A percentile compares a stretch with the other conserved stretches of the same genome.
phyloP scores from a whole-genome alignment of 2,113 vertebrate species.

The Lucifuga dentata region DNA sequence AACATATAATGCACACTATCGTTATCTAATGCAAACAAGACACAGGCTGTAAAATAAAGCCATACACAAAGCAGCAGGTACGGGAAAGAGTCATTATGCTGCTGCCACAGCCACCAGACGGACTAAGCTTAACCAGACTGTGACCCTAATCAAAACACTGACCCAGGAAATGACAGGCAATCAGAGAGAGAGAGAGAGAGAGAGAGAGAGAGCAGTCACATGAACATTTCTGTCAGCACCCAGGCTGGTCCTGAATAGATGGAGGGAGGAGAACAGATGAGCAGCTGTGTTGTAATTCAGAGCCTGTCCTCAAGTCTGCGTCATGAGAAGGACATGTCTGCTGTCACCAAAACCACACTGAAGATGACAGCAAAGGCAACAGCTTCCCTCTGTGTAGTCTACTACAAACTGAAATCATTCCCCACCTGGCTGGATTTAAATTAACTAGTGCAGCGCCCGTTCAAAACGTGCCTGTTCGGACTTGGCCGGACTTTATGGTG shows the following conservation, averaged over 20 bases:
- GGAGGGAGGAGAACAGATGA: slow-evolving; percentile 19
- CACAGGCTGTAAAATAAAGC: slow-evolving; percentile 19
- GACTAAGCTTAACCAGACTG: slow-evolving; percentile 66
- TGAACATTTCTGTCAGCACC: slow-evolving; percentile 47
- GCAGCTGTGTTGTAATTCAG: slow-evolving; percentile 32
- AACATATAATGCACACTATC: slow-evolving; percentile 34
- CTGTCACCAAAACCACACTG: slow-evolving; percentile 27
- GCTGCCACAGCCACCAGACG: no score
- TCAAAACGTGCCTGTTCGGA: no score
- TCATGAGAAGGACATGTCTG: slow-evolving; percentile 29
- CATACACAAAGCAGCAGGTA: slow-evolving; percentile 29
- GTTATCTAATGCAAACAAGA: slow-evolving; percentile 52
- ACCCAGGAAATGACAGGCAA: slow-evolving; percentile 55
- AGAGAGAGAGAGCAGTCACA: background rate
- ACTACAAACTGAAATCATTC: slow-evolving; percentile 58
- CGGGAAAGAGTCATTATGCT: slow-evolving; percentile 52
- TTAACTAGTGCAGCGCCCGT: no score
- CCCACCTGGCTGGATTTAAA: slow-evolving; percentile 65
- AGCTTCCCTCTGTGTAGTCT: slow-evolving; percentile 28
- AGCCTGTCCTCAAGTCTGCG: slow-evolving; percentile 25
- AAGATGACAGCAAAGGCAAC: slow-evolving; percentile 35
- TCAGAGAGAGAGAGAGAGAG: slow-evolving; percentile 37
- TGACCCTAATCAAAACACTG: slow-evolving; percentile 51
- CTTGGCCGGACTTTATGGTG: no score
- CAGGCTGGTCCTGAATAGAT: slow-evolving; percentile 1